Conservation (phyloP, 92 coral and sea anemone species). For the Parazoanthus atlanticus region DNA sequence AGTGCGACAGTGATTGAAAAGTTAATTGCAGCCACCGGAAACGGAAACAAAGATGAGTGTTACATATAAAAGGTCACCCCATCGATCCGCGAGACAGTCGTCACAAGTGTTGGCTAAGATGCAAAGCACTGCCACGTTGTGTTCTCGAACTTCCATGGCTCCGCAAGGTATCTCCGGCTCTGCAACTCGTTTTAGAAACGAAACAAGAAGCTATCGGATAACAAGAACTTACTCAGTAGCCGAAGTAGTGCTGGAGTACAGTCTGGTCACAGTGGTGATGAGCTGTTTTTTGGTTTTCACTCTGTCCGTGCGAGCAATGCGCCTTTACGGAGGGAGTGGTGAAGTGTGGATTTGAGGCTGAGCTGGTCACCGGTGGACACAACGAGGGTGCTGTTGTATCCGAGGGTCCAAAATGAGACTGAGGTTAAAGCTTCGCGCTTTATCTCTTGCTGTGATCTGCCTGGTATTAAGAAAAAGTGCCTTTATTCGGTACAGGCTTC, state of each 20-base stretch:
- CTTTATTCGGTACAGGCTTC: neutral
- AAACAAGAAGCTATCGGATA: neutral
- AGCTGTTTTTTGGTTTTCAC: conserved; percentile 4
- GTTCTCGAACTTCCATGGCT: neutral
- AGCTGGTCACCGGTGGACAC: neutral
- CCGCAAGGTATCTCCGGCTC: neutral
- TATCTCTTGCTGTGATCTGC: neutral
- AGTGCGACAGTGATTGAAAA: conserved; percentile 3
- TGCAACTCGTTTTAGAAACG: neutral
- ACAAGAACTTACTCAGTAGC: conserved; percentile 11
- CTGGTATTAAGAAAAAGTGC: neutral
- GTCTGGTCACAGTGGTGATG: neutral
- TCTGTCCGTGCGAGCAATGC: neutral
- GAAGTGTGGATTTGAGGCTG: neutral
- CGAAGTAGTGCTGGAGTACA: conserved; percentile 6
- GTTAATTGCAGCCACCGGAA: neutral
- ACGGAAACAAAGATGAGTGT: neutral
- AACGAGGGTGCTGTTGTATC: neutral
- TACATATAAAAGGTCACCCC: neutral
- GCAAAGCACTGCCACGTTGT: neutral
- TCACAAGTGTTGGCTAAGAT: neutral
- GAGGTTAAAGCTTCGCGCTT: neutral
- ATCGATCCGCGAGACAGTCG: no score
- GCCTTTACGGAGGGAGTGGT: neutral
- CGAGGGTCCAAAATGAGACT: neutral